Evolutionary conservation across 2,888 invertebrate genomes (phyloP).

Genomic region (Hydroisotoma schaefferi): DNA sequence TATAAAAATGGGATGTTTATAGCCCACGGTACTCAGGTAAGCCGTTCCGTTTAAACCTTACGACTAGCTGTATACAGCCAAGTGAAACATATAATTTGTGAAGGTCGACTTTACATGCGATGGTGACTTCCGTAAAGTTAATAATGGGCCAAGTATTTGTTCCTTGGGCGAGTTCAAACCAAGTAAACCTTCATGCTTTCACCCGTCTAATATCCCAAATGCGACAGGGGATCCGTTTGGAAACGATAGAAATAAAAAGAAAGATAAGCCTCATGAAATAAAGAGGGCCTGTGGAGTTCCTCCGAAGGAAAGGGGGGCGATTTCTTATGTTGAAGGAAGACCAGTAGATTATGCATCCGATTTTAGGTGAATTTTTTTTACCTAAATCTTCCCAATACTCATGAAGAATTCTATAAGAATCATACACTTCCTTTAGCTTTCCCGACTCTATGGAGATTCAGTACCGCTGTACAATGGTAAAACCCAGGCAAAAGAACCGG

Average conservation of each 20-base stretch:
- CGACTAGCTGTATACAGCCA: no score
- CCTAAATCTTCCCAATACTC: background rate
- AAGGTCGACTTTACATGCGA: constrained; percentile 45
- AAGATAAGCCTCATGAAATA: constrained; percentile 10
- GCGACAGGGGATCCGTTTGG: constrained; percentile 16
- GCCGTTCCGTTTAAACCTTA: background rate
- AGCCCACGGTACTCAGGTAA: constrained; percentile 72
- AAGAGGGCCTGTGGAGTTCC: constrained; percentile 62
- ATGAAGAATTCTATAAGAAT: background rate
- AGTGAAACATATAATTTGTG: no score
- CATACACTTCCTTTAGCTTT: constrained; percentile 54
- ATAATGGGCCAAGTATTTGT: constrained; percentile 55
- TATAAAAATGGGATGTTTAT: constrained; percentile 76
- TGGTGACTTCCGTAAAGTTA: constrained; percentile 41
- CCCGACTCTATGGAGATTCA: constrained; percentile 79
- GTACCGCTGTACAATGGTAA: constrained; percentile 63
- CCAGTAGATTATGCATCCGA: constrained; percentile 62
- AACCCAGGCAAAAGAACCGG: constrained; percentile 50
- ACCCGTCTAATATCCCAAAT: constrained; percentile 38
- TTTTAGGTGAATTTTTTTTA: constrained; percentile 50
- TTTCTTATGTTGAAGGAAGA: constrained; percentile 66
- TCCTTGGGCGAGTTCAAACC: constrained; percentile 78
- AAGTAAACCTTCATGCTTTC: constrained; percentile 64
- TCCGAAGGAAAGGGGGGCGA: constrained; percentile 70
- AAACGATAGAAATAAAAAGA: constrained; percentile 19